These are phyloP conservation scores for Pseudomyrmex cubaensis DNA, from an alignment of 1,140 invertebrate genomes.

Conservation along the genomic window DNA sequence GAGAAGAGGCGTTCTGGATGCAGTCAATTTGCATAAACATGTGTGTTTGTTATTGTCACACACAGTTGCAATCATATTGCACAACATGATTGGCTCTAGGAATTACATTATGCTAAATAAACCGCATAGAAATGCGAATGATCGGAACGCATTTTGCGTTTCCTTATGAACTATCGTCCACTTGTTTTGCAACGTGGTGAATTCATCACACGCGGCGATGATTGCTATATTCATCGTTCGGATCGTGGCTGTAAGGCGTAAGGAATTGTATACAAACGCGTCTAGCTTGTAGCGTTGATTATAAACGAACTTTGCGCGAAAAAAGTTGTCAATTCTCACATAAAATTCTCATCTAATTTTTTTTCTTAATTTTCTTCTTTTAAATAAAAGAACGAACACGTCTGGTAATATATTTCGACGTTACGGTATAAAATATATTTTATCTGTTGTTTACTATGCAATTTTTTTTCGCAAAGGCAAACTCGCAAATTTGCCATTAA, in stretches of 20 bases:
- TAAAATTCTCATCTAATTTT: too few relatives aligned
- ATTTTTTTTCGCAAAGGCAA: too few relatives aligned
- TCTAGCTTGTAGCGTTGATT: constrained; percentile 64
- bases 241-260: constrained; percentile 24
- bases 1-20: background rate
- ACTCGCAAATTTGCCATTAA: too few relatives aligned
- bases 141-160: background rate
- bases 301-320: constrained; percentile 36
- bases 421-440: too few relatives aligned
- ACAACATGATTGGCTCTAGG: background rate
- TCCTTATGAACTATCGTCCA: background rate
- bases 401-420: too few relatives aligned
- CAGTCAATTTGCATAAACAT: background rate
- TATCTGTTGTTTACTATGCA: too few relatives aligned
- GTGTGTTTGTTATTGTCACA: too few relatives aligned
- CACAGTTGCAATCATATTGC: background rate
- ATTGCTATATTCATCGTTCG: background rate
- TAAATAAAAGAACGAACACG: too few relatives aligned
- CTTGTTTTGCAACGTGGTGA: constrained; percentile 16
- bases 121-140: background rate
- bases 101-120: background rate
- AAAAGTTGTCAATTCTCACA: background rate
- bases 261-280: constrained; percentile 42
- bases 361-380: too few relatives aligned
- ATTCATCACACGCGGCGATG: constrained; percentile 10